Percentiles rank a stretch among this genome's conserved stretches.
phyloP scores from a whole-genome alignment of 2,888 invertebrate species.

The Furcula furcula region DNA sequence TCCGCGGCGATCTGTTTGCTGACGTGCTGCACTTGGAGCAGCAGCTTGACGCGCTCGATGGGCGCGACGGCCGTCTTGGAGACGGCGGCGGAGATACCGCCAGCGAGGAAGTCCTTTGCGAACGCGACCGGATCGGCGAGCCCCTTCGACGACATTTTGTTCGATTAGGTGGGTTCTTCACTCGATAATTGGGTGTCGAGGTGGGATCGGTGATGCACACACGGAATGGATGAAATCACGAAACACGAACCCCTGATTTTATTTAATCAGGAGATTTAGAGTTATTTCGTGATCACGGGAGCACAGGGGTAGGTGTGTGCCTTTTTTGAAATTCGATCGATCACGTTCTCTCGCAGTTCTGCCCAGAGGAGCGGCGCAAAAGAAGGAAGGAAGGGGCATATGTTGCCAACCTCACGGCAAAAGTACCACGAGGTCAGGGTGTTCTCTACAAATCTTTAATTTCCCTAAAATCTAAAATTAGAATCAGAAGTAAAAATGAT shows the following conservation, averaged over 20 bases:
- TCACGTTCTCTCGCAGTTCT: conserved; percentile 79
- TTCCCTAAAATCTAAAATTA: conserved; percentile 27
- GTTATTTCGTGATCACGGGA: conserved; percentile 78
- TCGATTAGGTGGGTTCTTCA: conserved; percentile 57
- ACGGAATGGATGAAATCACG: conserved; percentile 75
- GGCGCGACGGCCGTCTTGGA: conserved; percentile 98
- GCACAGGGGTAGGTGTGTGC: conserved; percentile 79
- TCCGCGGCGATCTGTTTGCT: conserved; percentile 95
- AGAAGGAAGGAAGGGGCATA: conserved; percentile 78
- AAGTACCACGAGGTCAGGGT: conserved; percentile 77
- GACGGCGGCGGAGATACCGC: conserved; percentile 96
- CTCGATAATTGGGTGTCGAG: conserved; percentile 61
- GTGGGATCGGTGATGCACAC: conserved; percentile 60
- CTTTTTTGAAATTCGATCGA: conserved; percentile 82
- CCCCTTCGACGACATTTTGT: conserved; percentile 75
- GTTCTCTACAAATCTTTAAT: conserved; percentile 24
- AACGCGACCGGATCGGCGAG: conserved; percentile 91
- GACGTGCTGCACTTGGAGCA: conserved; percentile 97
- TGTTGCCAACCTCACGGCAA: conserved; percentile 66
- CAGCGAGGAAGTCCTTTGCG: conserved; percentile 95
- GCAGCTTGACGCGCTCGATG: conserved; percentile 97
- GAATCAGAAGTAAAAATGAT: conserved; percentile 4
- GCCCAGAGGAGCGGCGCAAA: conserved; percentile 76
- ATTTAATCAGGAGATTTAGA: conserved; percentile 71
- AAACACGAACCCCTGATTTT: conserved; percentile 76